A percentile compares a stretch with the other conserved stretches of the same genome.
These are phyloP conservation scores for Drosophila birchii DNA, from an alignment of 2,888 invertebrate species.

Conservation along the genomic window DNA sequence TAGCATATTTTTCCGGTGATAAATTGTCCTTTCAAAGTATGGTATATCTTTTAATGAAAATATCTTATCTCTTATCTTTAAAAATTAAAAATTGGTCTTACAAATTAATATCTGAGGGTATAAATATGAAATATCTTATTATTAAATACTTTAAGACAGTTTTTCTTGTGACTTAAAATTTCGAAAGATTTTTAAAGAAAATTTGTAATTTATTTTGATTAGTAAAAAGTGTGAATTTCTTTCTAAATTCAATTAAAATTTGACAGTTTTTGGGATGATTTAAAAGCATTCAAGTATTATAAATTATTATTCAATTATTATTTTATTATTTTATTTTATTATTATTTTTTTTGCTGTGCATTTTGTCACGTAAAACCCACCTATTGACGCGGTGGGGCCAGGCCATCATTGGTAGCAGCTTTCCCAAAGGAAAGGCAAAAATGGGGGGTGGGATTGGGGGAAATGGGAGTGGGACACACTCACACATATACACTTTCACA, in stretches of 20 bases:
- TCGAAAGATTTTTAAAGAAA: not conserved
- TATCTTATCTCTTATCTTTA: no score
- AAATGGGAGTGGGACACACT: conserved; percentile 16
- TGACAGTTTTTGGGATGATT: not conserved
- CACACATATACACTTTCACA: conserved; percentile 25
- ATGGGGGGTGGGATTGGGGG: not conserved
- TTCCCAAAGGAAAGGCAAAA: conserved; percentile 38
- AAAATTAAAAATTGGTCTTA: no score
- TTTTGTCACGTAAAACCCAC: conserved; percentile 50
- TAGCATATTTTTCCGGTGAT: no score
- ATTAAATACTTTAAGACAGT: not conserved
- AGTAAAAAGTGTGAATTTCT: no score
- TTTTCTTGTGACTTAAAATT: not conserved
- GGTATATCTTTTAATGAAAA: no score
- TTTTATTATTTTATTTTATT: not conserved
- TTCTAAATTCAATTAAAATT: no score
- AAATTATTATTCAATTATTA: no score
- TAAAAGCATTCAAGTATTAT: not conserved
- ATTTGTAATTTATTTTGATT: not conserved
- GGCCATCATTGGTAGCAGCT: conserved; percentile 60
- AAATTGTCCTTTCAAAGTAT: no score
- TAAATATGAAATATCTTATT: not conserved
- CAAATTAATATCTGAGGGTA: not conserved
- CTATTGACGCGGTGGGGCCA: conserved; percentile 75
- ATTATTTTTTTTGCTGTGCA: not conserved